Base-by-base conservation (phyloP, 2,113 vertebrate species). In the Gymnocephalus cernua region DNA sequence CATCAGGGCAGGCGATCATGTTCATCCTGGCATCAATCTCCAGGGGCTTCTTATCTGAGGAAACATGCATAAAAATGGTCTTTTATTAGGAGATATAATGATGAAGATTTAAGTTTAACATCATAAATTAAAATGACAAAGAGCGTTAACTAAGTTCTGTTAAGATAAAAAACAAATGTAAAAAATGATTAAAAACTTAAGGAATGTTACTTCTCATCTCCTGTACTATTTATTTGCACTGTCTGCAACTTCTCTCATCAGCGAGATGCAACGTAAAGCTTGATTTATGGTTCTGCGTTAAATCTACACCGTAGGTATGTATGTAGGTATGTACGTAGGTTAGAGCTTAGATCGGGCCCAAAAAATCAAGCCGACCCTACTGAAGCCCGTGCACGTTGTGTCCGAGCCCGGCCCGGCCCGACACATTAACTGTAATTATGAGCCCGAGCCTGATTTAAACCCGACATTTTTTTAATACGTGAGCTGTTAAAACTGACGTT, bases 1-100 rank as follows among this genome's bases (percentile, higher is more conserved):
- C 98, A 0, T 99, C 98, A 44, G 98, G 97, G 78, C 97, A 99
- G 80, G 98, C 96, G 12, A 97, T 88, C 6, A 97, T 94, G 6
- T 96, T 96, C 94, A 99, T 95, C 0, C 94, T 93, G 0, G 92
- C 90, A 79, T 98, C 97, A 0, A 96, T 94, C 75, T 92, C 94
- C 80, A 99, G 85, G 5, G 95, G 94, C 87, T 94, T 95, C 90
- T 99, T 99, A 90, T 99, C 98, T 99, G 91, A 25, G 4, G 53
- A 68, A 74, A 45, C 41, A 84, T 4, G 2, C 29, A 86, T 18
- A 29, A 44, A 19, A 3, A 47, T 3, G 0, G 16, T 50, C 19
- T 68, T 51, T 63, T 19, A n/a, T 29, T 13, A 65, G 18, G 15
- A 58, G 4, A 47, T 50, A 18, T 59, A 27, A 75, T 44, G 2